These are phyloP conservation scores for Peribatodes rhomboidaria DNA, from an alignment of 2,888 invertebrate species.

Conservation along the genomic window DNA sequence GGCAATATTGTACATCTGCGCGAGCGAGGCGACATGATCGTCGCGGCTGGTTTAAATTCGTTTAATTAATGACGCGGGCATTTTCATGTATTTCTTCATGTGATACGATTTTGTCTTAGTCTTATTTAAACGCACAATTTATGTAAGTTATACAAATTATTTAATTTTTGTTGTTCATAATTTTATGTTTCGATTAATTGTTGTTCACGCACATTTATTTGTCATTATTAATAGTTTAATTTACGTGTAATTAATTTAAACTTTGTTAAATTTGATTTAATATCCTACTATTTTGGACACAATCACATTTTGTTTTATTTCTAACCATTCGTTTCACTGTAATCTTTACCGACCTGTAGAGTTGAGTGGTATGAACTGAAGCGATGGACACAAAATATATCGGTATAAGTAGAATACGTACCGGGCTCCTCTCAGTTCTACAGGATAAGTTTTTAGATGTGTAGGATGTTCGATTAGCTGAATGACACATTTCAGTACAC, in stretches of 20 bases:
- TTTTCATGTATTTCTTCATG: constrained; percentile 1
- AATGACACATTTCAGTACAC: too few species aligned
- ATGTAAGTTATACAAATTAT: neutral
- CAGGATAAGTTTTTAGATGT: neutral
- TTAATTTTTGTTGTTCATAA: neutral
- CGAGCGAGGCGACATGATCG: too few species aligned
- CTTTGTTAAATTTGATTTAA: constrained; percentile 16
- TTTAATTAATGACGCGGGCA: neutral
- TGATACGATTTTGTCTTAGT: constrained; percentile 8
- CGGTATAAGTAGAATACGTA: too few species aligned
- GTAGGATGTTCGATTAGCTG: too few species aligned
- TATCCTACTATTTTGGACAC: constrained; percentile 2
- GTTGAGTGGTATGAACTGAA: neutral
- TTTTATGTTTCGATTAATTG: neutral
- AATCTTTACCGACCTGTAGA: neutral
- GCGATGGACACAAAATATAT: too few species aligned
- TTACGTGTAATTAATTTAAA: neutral
- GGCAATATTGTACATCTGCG: too few species aligned
- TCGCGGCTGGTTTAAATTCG: neutral
- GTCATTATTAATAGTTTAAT: neutral
- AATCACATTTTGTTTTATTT: constrained; percentile 16
- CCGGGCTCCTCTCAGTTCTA: neutral
- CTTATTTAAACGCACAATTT: constrained; percentile 10
- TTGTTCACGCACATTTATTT: constrained; percentile 1
- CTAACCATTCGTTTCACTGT: too few species aligned